Base-by-base conservation (phyloP, 2,797 vertebrate genomes). In the Manis crassicaudata region DNA sequence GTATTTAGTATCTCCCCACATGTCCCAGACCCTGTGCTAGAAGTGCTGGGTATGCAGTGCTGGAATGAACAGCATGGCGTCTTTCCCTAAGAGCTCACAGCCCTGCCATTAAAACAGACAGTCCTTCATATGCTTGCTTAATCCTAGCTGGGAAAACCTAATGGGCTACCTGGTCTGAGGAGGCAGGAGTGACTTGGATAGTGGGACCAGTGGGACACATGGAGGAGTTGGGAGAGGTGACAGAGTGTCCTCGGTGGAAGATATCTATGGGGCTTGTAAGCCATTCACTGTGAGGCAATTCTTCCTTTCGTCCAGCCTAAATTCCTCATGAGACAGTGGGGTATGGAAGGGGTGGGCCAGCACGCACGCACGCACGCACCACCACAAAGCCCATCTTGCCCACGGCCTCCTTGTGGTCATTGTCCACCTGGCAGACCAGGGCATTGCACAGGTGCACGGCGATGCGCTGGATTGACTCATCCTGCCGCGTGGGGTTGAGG, bases 331-430 rank as follows among this genome's bases (percentile, higher is more conserved):
- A 7, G 10, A 65, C 40, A 35, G 68, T 0, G 0, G 60, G 58
- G 12, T 46, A 4, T 14, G 37, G 70, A 17, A 23, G 16, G 40
- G 73, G 54, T 8, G 35, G 56, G 77, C 35, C 46, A 46, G 37
- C 37, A 40, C 37, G 58, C 77, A 56, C 23, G 20, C 62, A 84
- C 5, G 9, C 88, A 98, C 98, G 84, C 96, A 99, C 99, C 99
- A 99, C 99, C 12, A 99, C 99, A 56, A 99, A 99, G 54, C 99
- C 99, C 99, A 99, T 99, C 99, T 99, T 99, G 70, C 99, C 99
- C 94, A 99, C 99, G 0, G 99, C 99, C 96, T 99, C 99, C 96
- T 99, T 99, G 98, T 99, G 99, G 96, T 99, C 99, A 1, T 99
- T 99, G 99, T 99, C 99, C 98, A 99, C 99, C 98, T 99, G 99